Conservation (phyloP, 2,113 vertebrate genomes). For the Microcebus jonahi region DNA sequence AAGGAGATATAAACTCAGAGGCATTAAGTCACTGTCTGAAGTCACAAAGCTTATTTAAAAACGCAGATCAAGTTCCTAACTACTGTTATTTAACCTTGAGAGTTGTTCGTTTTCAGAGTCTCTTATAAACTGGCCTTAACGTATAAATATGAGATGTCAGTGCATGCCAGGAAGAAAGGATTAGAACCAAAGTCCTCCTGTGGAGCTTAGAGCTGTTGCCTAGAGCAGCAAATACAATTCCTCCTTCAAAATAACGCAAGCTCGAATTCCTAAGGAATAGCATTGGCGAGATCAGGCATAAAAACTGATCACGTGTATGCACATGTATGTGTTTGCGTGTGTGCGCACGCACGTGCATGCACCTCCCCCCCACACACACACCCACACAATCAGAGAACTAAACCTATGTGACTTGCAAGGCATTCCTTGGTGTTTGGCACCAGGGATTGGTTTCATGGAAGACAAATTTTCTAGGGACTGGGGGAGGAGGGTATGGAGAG, state of each 20-base stretch:
- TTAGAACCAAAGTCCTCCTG: background rate
- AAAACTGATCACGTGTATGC: background rate
- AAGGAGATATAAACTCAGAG: slow-evolving; percentile 63
- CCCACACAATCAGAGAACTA: background rate
- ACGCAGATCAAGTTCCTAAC: slow-evolving; percentile 23
- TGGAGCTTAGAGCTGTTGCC: background rate
- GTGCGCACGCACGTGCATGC: too few relatives aligned
- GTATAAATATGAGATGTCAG: slow-evolving; percentile 2
- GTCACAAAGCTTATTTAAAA: slow-evolving; percentile 56
- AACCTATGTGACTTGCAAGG: background rate
- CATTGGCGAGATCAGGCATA: background rate
- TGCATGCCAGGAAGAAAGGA: background rate
- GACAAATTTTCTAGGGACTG: too few relatives aligned
- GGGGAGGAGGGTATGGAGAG: too few relatives aligned
- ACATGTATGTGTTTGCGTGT: too few relatives aligned
- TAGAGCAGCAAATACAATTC: background rate
- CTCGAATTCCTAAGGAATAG: background rate
- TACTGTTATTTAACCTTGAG: slow-evolving; percentile 51
- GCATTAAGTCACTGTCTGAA: slow-evolving; percentile 51
- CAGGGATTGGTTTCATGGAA: too few relatives aligned
- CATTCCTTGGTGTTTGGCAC: background rate
- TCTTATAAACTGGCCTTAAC: slow-evolving; percentile 36
- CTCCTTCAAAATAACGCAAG: background rate
- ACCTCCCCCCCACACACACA: too few relatives aligned
- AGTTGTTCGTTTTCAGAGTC: background rate